Evolutionary conservation across 2,888 invertebrate genomes (phyloP).

Genomic region (Andrena trimmerana): DNA sequence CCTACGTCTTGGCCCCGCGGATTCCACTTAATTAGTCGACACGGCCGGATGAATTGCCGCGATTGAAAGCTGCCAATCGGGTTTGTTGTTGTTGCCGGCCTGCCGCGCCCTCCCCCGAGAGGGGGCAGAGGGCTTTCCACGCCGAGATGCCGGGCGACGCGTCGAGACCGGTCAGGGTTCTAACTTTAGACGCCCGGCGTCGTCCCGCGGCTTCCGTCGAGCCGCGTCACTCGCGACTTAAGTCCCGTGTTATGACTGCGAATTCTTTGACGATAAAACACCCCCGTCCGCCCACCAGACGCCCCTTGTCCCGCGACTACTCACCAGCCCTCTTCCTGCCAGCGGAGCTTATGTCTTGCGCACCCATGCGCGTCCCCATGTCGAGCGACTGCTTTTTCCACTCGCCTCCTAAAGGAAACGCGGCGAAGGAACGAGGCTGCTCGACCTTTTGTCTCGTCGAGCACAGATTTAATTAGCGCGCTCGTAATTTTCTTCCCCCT

Average conservation of each 20-base stretch:
- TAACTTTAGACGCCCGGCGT: slow-evolving; percentile 66
- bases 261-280: slow-evolving; percentile 73
- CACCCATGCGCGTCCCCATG: slow-evolving; percentile 12
- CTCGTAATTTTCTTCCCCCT: slow-evolving; percentile 49
- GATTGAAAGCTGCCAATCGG: slow-evolving; percentile 62
- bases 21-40: slow-evolving; percentile 68
- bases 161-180: slow-evolving; percentile 40
- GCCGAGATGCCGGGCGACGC: slow-evolving; percentile 15
- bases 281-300: not conserved
- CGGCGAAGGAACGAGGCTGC: slow-evolving; percentile 18
- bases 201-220: slow-evolving; percentile 33
- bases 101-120: slow-evolving; percentile 10
- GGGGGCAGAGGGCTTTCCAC: not conserved
- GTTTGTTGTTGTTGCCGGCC: slow-evolving; percentile 48
- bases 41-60: slow-evolving; percentile 60
- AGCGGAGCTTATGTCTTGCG: not conserved
- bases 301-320: not conserved
- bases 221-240: slow-evolving; percentile 57
- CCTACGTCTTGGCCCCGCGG: slow-evolving; percentile 58
- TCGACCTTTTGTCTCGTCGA: slow-evolving; percentile 15
- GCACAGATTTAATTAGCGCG: slow-evolving; percentile 55
- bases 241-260: slow-evolving; percentile 72
- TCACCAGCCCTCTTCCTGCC: not conserved
- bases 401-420: slow-evolving; percentile 1
- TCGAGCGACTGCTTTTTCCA: slow-evolving; percentile 17